phyloP scores from a whole-genome alignment of 2,797 vertebrate genomes.

The Centropyge bicolor region DNA sequence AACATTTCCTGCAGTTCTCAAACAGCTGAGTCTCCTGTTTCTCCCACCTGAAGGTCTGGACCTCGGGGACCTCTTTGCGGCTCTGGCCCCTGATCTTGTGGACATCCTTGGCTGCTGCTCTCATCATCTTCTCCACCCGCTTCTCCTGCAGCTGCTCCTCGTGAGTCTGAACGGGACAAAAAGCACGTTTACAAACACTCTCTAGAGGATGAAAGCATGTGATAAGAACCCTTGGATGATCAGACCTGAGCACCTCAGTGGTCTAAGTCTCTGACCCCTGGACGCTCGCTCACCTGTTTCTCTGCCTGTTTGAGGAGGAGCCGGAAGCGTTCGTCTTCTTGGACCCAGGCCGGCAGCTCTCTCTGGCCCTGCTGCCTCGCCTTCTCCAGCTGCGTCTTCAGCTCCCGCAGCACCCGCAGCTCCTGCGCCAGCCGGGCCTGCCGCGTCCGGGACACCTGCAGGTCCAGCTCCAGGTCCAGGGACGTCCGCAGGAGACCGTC shows the following conservation, averaged over 20 bases:
- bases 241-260: background rate
- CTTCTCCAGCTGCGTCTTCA: constrained; percentile 92
- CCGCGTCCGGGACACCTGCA: constrained; percentile 94
- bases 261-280: accelerated
- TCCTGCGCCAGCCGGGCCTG: constrained; percentile 92
- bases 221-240: background rate
- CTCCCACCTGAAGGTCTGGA: constrained; percentile 95
- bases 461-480: constrained; percentile 94
- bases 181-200: background rate
- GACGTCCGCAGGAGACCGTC: constrained; percentile 91
- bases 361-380: constrained; percentile 91
- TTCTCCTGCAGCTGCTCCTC: constrained; percentile 92
- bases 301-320: constrained; percentile 92
- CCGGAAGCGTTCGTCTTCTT: constrained; percentile 92
- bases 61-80: constrained; percentile 92
- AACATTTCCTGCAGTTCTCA: no score
- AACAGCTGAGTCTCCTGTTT: background rate
- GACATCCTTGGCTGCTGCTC: constrained; percentile 94
- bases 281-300: constrained; percentile 83
- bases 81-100: constrained; percentile 94
- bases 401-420: constrained; percentile 90
- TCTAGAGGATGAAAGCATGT: background rate
- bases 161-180: constrained; percentile 60
- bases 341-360: constrained; percentile 90
- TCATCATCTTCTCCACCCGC: constrained; percentile 95